These are phyloP conservation scores for Mareca penelope DNA, from an alignment of 2,797 vertebrate species.

Conservation along the genomic window DNA sequence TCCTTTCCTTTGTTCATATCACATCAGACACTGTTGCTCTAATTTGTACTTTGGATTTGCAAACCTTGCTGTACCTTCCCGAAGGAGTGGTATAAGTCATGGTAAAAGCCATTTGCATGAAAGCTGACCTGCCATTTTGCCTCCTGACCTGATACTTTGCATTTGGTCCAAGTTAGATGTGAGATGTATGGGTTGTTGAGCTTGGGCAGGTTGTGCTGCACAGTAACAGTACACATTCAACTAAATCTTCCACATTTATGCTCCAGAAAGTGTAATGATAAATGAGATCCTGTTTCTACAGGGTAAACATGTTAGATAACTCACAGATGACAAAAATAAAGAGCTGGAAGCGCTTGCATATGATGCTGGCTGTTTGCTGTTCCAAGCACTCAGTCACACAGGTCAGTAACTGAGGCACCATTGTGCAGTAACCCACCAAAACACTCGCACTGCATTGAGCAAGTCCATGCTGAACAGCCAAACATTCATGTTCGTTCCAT, in stretches of 20 bases:
- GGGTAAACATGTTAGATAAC: not conserved
- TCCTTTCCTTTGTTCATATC: not conserved
- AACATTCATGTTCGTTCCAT: fast-evolving
- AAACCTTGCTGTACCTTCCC: not conserved
- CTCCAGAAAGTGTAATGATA: not conserved
- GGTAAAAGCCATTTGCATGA: not conserved
- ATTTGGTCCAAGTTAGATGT: not conserved
- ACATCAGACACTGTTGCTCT: not conserved
- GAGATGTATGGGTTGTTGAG: not conserved
- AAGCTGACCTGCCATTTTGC: not conserved
- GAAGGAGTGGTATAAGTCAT: not conserved
- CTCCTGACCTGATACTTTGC: not conserved
- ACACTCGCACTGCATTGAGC: not conserved
- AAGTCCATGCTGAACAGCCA: not conserved
- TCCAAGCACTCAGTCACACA: not conserved
- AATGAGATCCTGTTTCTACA: not conserved
- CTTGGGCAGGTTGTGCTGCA: not conserved
- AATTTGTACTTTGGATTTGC: not conserved
- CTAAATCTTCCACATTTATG: not conserved
- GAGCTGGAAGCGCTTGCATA: not conserved
- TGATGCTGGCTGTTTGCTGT: fast-evolving
- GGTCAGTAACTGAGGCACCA: not conserved
- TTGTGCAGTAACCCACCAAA: not conserved
- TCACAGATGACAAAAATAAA: not conserved
- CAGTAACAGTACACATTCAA: not conserved